Evolutionary conservation across 2,113 vertebrate species (phyloP), one percentile per base, ranked within the genome.

Genomic region (Mesitornis unicolor): DNA sequence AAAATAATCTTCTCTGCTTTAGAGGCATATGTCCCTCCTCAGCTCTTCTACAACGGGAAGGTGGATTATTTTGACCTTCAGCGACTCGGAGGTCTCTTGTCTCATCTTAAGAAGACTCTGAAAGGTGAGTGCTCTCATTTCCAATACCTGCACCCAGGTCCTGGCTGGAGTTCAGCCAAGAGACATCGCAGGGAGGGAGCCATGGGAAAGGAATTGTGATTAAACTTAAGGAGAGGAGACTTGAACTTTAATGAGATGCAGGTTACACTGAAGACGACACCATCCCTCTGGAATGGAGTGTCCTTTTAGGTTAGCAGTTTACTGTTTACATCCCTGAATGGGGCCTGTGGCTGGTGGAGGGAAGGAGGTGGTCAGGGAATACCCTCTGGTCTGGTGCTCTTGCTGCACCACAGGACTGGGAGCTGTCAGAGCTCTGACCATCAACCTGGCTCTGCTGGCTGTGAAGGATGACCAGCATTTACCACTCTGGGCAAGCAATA

Each of bases 41-140:
- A 99, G 97, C 96, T 99, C 63, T 99, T 99, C 98, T 99, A 99
- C 97, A 99, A 99, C 10, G 99, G 99, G 84, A 99, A 99, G 84
- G 99, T 99, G 95, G 99, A 99, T 97, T 99, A 99, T 97, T 99
- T 99, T 60, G 99, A 99, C 97, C 98, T 99, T 65, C 99, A 99
- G 97, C 97, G 99, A 47, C 98, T 99, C 4, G 99, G 99, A 16
- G 99, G 99, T 18, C 99, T 99, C 51, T 98, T 99, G 33, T 99
- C 99, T n/a, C 99, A 99, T 92, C 98, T 99, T 53, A 99, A 99
- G 96, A 99, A 99, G 85, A 99, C 99, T 4, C 98, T 99, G 33
- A 99, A 99, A 99, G 99, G 99, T 99, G 82, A 64, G 95, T 57
- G 14, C 36, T 57, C 43, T 79, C 6, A 26, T 76, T 73, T 56